Evolutionary conservation across 92 coral and sea anemone species (phyloP).

Genomic region (Actinostola sp.): DNA sequence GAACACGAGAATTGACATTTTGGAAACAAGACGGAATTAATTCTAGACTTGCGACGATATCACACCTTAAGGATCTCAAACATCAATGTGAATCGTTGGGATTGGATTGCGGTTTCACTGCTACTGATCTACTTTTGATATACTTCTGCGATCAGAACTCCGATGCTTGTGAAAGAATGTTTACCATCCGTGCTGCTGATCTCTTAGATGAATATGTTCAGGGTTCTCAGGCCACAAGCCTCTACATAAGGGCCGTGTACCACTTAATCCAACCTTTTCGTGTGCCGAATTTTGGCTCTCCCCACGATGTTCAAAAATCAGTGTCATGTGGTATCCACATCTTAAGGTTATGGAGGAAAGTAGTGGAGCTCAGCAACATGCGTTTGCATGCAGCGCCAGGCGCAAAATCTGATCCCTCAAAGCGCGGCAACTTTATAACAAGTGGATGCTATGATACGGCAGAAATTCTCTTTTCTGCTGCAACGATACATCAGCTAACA

Average conservation of each 20-base stretch:
- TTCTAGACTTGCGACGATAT: slow-evolving; percentile 30
- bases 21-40: slow-evolving; percentile 25
- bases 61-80: slow-evolving; percentile 44
- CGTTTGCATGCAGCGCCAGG: slow-evolving; percentile 29
- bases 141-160: slow-evolving; percentile 58
- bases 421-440: slow-evolving; percentile 38
- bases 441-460: not conserved
- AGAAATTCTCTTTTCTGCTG: slow-evolving; percentile 33
- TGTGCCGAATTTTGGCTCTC: slow-evolving; percentile 29
- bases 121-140: slow-evolving; percentile 45
- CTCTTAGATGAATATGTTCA: slow-evolving; percentile 44
- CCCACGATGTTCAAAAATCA: slow-evolving; percentile 35
- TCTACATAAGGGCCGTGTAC: slow-evolving; percentile 39
- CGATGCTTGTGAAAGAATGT: slow-evolving; percentile 50
- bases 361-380: slow-evolving; percentile 35
- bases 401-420: slow-evolving; percentile 40
- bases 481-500: slow-evolving; percentile 62
- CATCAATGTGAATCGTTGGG: slow-evolving; percentile 31
- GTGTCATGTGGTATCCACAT: slow-evolving; percentile 45
- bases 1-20: slow-evolving; percentile 31
- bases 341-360: slow-evolving; percentile 28
- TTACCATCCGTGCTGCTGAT: slow-evolving; percentile 38
- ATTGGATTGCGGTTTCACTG: slow-evolving; percentile 46
- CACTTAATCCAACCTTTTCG: slow-evolving; percentile 36
- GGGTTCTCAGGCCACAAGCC: slow-evolving; percentile 42